phyloP scores from a whole-genome alignment of 2,113 vertebrate species.

The Vombatus ursinus region DNA sequence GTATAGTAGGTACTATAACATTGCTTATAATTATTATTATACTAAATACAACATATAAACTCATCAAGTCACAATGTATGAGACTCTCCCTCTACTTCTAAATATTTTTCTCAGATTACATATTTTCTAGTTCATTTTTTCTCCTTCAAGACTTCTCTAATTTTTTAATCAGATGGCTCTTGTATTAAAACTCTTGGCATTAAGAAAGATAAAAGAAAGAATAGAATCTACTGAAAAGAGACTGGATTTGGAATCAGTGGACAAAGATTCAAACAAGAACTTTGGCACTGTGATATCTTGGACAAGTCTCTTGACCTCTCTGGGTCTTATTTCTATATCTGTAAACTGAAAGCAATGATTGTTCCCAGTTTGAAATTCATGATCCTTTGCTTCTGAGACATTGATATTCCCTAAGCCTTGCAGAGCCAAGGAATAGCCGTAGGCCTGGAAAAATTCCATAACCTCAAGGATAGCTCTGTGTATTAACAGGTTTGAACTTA shows the following conservation, averaged over 20 bases:
- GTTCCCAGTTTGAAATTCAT: background rate
- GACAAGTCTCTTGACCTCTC: background rate
- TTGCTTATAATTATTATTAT: background rate
- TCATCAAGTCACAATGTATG: background rate
- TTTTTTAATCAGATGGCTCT: background rate
- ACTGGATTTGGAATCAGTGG: background rate
- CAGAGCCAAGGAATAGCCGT: background rate
- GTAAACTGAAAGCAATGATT: background rate
- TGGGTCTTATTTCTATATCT: background rate
- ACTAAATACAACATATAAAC: background rate
- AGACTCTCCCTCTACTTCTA: background rate
- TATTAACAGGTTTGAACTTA: background rate
- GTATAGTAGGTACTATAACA: background rate
- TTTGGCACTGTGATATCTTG: background rate
- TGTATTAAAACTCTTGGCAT: background rate
- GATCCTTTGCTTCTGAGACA: background rate
- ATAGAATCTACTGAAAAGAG: background rate
- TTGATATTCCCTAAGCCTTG: background rate
- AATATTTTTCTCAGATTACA: background rate
- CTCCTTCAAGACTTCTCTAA: background rate
- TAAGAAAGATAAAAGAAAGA: background rate
- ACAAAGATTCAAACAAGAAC: background rate
- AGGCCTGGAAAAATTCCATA: background rate
- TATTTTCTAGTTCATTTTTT: background rate
- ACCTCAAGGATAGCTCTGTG: background rate